Percentiles rank a stretch among this genome's conserved stretches.
These are phyloP conservation scores for Polydrusus tereticollis DNA, from an alignment of 2,888 invertebrate genomes.

Conservation along the genomic window DNA sequence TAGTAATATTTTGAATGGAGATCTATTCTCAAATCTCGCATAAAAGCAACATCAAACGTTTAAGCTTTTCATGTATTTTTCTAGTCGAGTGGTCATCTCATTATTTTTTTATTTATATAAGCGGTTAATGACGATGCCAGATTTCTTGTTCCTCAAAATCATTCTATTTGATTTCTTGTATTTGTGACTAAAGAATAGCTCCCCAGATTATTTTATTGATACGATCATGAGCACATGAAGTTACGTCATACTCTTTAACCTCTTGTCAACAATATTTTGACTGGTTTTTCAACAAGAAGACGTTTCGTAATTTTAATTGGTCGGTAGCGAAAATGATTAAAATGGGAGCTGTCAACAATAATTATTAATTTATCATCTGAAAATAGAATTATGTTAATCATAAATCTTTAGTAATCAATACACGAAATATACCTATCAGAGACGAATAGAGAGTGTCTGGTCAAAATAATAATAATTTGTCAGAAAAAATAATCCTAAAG, in stretches of 20 bases:
- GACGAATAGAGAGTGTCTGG: too few relatives aligned
- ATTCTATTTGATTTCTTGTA: too few relatives aligned
- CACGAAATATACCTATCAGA: too few relatives aligned
- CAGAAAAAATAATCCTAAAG: too few relatives aligned
- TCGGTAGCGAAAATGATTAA: slow-evolving; percentile 7
- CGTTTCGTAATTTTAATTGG: slow-evolving; percentile 25
- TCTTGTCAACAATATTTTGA: slow-evolving; percentile 30
- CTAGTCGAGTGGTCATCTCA: too few relatives aligned
- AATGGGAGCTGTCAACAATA: neutral
- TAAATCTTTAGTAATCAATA: neutral
- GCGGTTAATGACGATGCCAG: too few relatives aligned
- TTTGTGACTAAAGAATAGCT: neutral
- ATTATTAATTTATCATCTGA: neutral
- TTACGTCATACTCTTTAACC: too few relatives aligned
- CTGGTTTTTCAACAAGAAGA: neutral
- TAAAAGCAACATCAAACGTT: too few relatives aligned
- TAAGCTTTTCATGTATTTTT: too few relatives aligned
- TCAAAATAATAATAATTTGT: too few relatives aligned
- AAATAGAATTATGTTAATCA: neutral
- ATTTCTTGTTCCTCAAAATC: too few relatives aligned
- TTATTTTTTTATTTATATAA: too few relatives aligned
- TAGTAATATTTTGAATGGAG: slow-evolving; percentile 28
- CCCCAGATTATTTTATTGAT: neutral
- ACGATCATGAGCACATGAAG: neutral
- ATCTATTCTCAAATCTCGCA: neutral